Evolutionary conservation across 1,140 invertebrate genomes (phyloP).

Genomic region (Propsilocerus akamusi): DNA sequence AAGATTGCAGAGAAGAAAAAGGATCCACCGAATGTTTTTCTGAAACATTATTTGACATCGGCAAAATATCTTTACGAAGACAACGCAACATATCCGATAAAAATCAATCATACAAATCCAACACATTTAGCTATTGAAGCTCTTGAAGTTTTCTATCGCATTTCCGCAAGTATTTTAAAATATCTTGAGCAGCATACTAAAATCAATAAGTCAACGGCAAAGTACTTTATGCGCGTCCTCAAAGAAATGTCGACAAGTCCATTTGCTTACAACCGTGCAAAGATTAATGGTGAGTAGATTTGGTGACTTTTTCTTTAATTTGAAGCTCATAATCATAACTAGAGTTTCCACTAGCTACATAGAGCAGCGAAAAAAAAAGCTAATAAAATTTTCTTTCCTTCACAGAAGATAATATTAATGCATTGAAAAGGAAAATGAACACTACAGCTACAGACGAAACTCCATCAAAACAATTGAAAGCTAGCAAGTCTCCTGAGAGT

Average conservation of each 20-base stretch:
- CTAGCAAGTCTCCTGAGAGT: too few relatives aligned
- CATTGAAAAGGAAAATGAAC: conserved; percentile 2
- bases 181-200: conserved; percentile 47
- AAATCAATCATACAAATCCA: conserved; percentile 69
- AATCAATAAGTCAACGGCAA: conserved; percentile 19
- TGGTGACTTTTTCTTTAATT: not conserved
- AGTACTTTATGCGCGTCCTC: conserved; percentile 23
- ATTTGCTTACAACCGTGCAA: conserved; percentile 26
- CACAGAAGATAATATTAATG: not conserved
- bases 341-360: too few relatives aligned
- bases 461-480: not conserved
- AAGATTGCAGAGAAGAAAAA: conserved; percentile 76
- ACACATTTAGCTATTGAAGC: conserved; percentile 75
- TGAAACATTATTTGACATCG: conserved; percentile 61
- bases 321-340: too few relatives aligned
- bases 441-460: not conserved
- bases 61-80: conserved; percentile 56
- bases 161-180: conserved; percentile 73
- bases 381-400: not conserved
- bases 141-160: conserved; percentile 65
- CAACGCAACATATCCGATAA: conserved; percentile 65
- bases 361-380: too few relatives aligned
- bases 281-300: conserved; percentile 16
- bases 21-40: conserved; percentile 47
- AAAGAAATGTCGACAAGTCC: conserved; percentile 23